Evolutionary conservation across 2,797 vertebrate species (phyloP), one percentile per base, ranked within the genome.

Genomic region (Crocodylus rhombifer): DNA sequence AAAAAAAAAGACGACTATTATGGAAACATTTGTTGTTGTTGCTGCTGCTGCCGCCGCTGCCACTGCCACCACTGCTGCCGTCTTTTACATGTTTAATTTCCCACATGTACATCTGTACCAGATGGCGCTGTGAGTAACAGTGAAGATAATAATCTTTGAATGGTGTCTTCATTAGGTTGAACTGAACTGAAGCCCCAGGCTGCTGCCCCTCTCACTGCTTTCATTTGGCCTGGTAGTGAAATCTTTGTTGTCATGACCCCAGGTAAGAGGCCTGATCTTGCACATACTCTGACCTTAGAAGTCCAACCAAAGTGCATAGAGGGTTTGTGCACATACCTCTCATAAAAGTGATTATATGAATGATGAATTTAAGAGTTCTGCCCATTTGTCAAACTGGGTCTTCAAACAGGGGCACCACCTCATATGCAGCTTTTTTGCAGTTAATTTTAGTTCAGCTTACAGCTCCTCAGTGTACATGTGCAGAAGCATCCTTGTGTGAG

Each of bases 1-100:
- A 67, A 82, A 80, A 83, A 82, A 57, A 91, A 84, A 94, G 74
- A 78, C 26, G 89, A 93, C 82, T 93, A 82, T 91, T 95, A 97
- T 91, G 92, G 91, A 96, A 96, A 95, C 87, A 67, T 71, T 94
- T 83, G 91, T 83, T 95, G 92, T 65, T 88, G 60, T 55, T 94
- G 78, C 2, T 94, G 61, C 26, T 20, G 71, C 89, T 13, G 9
- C 51, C 9, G 10, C 42, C 9, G 10, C 42, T 9, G 10, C 42
- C 42, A 51, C 42, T 51, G 42, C 42, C 42, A 51, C 42, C 42
- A 11, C 42, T 8, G 42, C 42, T 92, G 65, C 84, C 83, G 65
- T 90, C 23, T 97, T 96, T 94, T 93, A 90, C 76, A 83, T 90
- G 82, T 95, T 93, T 97, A 95, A 97, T 96, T 93, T 94, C 83